These are phyloP conservation scores for Hozukius guyotensis DNA, from an alignment of 2,797 vertebrate species.

Conservation along the genomic window DNA sequence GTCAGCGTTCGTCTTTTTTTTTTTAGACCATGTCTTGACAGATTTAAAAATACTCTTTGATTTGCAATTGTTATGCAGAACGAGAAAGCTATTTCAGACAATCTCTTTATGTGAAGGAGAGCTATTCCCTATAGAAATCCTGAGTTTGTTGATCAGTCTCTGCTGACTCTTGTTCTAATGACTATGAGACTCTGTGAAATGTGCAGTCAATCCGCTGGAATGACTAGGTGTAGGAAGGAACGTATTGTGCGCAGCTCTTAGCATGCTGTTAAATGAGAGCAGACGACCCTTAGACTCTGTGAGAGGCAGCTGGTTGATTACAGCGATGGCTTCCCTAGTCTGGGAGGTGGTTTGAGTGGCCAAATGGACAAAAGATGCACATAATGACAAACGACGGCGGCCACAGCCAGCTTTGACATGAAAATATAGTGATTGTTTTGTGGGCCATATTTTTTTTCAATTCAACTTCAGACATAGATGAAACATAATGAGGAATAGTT, in stretches of 20 bases:
- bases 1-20: not conserved
- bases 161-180: conserved; percentile 47
- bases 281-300: not conserved
- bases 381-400: not conserved
- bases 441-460: not conserved
- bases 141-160: conserved; percentile 53
- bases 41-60: conserved; percentile 52
- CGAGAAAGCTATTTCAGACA: conserved; percentile 31
- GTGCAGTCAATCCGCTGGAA: conserved; percentile 37
- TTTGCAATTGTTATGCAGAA: conserved; percentile 41
- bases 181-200: conserved; percentile 31
- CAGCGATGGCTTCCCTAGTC: not conserved
- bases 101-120: conserved; percentile 35
- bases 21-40: conserved; percentile 17
- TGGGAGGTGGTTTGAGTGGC: not conserved
- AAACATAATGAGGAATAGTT: not conserved
- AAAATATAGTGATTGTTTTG: not conserved
- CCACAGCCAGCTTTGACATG: not conserved
- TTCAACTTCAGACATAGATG: not conserved
- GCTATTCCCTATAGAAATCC: conserved; percentile 53
- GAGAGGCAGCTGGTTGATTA: not conserved
- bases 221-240: conserved; percentile 16
- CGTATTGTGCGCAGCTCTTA: conserved; percentile 4
- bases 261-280: not conserved
- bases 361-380: not conserved